Percentiles rank a stretch among this genome's conserved stretches.
Evolutionary conservation across 2,888 invertebrate genomes (phyloP).

Genomic region (Microctonus brassicae): DNA sequence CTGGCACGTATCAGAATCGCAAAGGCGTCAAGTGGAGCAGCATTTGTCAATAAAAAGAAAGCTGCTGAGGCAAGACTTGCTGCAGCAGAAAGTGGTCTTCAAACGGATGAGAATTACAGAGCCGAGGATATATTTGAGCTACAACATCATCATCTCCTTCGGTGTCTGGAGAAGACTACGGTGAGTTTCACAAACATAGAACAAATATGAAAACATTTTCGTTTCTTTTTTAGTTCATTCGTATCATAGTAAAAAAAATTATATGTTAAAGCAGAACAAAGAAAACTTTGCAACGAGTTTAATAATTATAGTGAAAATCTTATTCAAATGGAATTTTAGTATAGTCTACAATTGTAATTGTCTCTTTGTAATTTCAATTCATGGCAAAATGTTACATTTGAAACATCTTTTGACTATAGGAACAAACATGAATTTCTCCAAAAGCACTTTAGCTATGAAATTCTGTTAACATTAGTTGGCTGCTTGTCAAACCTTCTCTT

Average conservation of each 20-base stretch:
- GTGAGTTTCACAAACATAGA: constrained; percentile 71
- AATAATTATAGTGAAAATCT: neutral
- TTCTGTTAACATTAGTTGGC: constrained; percentile 2
- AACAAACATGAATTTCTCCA: neutral
- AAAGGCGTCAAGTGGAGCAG: constrained; percentile 98
- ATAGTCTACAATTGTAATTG: neutral
- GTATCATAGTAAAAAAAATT: too few relatives aligned
- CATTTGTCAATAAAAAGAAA: constrained; percentile 98
- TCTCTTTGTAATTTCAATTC: neutral
- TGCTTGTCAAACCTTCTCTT: constrained; percentile 8
- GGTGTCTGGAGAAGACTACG: constrained; percentile 98
- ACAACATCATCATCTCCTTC: constrained; percentile 97
- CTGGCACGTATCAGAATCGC: constrained; percentile 98
- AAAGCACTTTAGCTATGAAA: constrained; percentile 21
- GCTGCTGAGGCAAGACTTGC: constrained; percentile 96
- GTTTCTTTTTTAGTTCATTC: too few relatives aligned
- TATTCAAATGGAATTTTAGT: neutral
- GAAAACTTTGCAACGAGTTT: neutral
- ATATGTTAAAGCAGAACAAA: neutral
- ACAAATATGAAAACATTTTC: neutral
- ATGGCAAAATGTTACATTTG: neutral
- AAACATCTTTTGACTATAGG: neutral
- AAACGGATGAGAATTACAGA: constrained; percentile 87
- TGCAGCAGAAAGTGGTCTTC: constrained; percentile 92
- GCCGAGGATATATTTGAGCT: constrained; percentile 98